A percentile compares a stretch with the other conserved stretches of the same genome.
These are phyloP conservation scores for Eulemur rubriventer DNA, from an alignment of 2,797 vertebrate genomes.

Conservation along the genomic window DNA sequence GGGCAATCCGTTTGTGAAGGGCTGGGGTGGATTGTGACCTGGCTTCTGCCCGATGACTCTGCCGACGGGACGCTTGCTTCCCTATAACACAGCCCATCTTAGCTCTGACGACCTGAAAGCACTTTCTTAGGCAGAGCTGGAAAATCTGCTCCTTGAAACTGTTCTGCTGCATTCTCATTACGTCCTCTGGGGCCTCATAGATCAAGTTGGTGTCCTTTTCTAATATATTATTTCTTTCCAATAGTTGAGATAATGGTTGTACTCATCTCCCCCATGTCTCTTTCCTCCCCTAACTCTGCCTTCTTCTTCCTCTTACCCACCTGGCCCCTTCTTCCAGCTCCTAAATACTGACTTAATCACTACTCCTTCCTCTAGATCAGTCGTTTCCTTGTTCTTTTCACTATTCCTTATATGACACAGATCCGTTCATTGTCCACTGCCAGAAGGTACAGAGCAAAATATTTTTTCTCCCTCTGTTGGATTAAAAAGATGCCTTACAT, in stretches of 20 bases:
- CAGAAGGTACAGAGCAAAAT: not conserved
- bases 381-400: not conserved
- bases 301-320: not conserved
- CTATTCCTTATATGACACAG: fast-evolving
- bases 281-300: not conserved
- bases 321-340: not conserved
- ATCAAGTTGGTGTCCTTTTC: not conserved
- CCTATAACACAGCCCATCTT: not conserved
- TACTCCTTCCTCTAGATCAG: not conserved
- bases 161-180: not conserved
- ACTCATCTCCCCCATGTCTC: not conserved
- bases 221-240: not conserved
- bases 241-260: not conserved
- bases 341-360: not conserved
- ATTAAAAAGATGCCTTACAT: not conserved
- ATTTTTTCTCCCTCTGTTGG: not conserved
- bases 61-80: not conserved
- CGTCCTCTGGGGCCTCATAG: not conserved
- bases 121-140: not conserved
- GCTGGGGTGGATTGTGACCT: not conserved
- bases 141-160: not conserved
- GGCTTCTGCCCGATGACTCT: not conserved
- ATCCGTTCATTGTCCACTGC: not conserved
- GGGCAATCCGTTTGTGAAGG: not conserved
- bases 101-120: not conserved